Evolutionary conservation across 2,888 invertebrate species (phyloP), one percentile per base, ranked within the genome.

Genomic region (Bellardia pandia): DNA sequence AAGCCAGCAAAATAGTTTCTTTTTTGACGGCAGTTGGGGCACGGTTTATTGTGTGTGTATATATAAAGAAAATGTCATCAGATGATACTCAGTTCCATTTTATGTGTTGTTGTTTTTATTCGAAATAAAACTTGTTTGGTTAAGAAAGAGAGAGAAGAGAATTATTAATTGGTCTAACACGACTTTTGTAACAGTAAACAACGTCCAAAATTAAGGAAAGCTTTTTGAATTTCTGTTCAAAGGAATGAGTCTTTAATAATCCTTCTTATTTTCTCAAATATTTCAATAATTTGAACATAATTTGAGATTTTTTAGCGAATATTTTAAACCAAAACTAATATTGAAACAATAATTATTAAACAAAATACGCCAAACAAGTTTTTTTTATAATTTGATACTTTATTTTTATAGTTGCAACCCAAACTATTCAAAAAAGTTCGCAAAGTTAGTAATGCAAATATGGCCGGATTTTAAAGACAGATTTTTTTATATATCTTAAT

Each of bases 401-500:
- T 66, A 6, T 58, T 42, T 23, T 40, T 11, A 45, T 48, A 33
- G 23, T 45, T 64, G 60, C 37, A 76, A 68, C 16, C 9, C 3
- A 75, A 76, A 77, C 45, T 76, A 11, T 42, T 62, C 40, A 58
- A 51, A 40, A 56, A 76, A 69, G 42, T 72, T 40, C 72, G 64
- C 51, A 53, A 75, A 53, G 51, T 60, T 79, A 53, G 16, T 75
- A 74, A 68, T 78, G 78, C 62, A 82, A 74, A 82, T 78, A 86
- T 86, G 86, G 86, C 82, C 86, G 86, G 86, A 86, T 68, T 86
- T 78, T 56, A 78, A 53, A 78, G 56, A 86, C 58, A 79, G 58
- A 75, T 68, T 62, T 53, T 53, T 16, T n/a, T 48, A 40, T 37
- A n/a, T 40, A n/a, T 56, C 37, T 53, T 33, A 23, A 48, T 23